phyloP scores from a whole-genome alignment of 2,888 invertebrate species.

The Dichetophora obliterata region DNA sequence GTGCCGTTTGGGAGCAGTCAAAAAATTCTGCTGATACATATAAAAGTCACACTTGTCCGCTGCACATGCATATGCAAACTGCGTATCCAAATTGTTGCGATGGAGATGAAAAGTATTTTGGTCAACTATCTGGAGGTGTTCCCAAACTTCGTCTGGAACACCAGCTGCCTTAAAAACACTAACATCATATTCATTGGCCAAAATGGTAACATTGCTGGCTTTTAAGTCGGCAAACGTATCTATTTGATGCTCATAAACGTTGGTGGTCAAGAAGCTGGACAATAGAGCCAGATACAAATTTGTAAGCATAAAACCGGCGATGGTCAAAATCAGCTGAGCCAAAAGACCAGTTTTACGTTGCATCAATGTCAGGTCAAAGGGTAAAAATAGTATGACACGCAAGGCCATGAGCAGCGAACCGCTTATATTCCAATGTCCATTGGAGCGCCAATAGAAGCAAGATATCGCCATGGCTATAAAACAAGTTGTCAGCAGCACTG shows the following conservation, averaged over 20 bases:
- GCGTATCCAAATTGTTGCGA: constrained; percentile 43
- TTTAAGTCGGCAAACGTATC: constrained; percentile 29
- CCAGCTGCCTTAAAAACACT: not conserved
- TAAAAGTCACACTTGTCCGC: constrained; percentile 47
- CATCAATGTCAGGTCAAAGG: not conserved
- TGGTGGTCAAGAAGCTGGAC: constrained; percentile 35
- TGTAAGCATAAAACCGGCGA: constrained; percentile 32
- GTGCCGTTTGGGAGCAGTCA: constrained; percentile 45
- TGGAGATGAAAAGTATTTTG: not conserved
- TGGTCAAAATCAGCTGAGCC: constrained; percentile 3
- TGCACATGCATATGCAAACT: constrained; percentile 42
- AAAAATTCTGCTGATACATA: constrained; percentile 52
- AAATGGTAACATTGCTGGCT: constrained; percentile 22
- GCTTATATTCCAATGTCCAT: constrained; percentile 25
- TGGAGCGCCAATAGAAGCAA: not conserved
- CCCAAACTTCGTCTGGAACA: not conserved
- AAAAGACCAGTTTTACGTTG: not conserved
- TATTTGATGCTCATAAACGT: constrained; percentile 31
- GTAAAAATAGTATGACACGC: constrained; percentile 23
- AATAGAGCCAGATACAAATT: constrained; percentile 30
- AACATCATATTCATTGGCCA: not conserved
- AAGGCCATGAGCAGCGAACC: constrained; percentile 12
- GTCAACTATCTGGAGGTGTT: not conserved
- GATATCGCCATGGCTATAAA: constrained; percentile 24
- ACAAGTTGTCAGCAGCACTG: not conserved